These are phyloP conservation scores for Penaeus vannamei DNA, from an alignment of 1,140 invertebrate genomes.

Conservation along the genomic window DNA sequence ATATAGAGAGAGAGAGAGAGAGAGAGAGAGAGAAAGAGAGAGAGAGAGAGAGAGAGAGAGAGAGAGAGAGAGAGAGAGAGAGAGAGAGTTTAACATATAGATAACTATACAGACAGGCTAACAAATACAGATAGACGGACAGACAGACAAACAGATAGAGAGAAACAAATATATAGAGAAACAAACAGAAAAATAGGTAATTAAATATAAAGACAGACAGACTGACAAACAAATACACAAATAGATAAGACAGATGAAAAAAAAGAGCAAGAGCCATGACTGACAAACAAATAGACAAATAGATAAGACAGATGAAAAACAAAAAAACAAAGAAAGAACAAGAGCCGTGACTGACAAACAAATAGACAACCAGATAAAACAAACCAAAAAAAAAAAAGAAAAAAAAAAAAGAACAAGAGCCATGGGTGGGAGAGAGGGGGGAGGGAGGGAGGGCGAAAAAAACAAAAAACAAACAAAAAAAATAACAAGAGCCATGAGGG, in stretches of 20 bases:
- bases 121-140: too few relatives aligned
- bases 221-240: neutral
- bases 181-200: too few relatives aligned
- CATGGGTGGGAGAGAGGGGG: neutral
- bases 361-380: neutral
- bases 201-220: neutral
- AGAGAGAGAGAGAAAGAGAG: neutral
- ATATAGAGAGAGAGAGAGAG: neutral
- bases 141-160: too few relatives aligned
- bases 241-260: neutral
- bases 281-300: neutral
- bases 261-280: neutral
- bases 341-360: too few relatives aligned
- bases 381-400: neutral
- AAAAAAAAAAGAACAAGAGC: neutral
- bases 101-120: too few relatives aligned
- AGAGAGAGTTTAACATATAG: too few relatives aligned
- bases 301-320: neutral
- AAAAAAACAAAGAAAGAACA: neutral
- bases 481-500: neutral
- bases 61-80: conserved; percentile 2
- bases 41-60: conserved; percentile 4
- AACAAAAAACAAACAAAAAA: conserved; percentile 2
- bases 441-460: neutral
- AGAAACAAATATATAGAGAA: too few relatives aligned